Conservation (phyloP, 2,797 vertebrate species). For the Sebastes paucispinis region DNA sequence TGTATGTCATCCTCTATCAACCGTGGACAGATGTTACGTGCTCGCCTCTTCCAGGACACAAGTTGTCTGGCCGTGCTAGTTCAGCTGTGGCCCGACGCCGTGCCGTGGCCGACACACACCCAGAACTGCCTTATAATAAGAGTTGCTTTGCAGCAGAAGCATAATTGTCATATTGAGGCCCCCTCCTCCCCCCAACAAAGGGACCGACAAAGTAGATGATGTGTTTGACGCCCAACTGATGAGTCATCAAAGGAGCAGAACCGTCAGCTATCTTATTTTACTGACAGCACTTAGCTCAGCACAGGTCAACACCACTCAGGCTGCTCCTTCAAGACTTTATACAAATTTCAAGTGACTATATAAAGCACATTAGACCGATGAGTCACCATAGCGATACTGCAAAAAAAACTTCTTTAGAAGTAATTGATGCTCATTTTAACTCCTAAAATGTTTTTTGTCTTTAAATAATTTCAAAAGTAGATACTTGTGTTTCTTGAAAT, state of each 20-base stretch:
- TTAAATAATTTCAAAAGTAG: background rate
- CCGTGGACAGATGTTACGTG: slow-evolving; percentile 54
- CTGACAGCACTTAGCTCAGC: slow-evolving; percentile 57
- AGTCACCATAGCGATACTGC: slow-evolving; percentile 3
- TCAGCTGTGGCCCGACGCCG: slow-evolving; percentile 23
- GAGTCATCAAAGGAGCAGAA: slow-evolving; percentile 65
- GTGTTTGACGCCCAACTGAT: slow-evolving; percentile 62
- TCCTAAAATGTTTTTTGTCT: background rate
- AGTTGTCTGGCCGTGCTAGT: slow-evolving; percentile 20
- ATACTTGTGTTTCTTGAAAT: background rate
- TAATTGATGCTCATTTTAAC: background rate
- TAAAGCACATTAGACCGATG: slow-evolving; percentile 8
- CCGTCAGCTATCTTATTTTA: slow-evolving; percentile 46
- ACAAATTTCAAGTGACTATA: slow-evolving; percentile 18
- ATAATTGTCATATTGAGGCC: slow-evolving; percentile 44
- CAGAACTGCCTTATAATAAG: slow-evolving; percentile 46
- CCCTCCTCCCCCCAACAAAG: slow-evolving; percentile 32
- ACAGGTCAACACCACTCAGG: slow-evolving; percentile 34
- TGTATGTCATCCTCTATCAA: slow-evolving; percentile 73
- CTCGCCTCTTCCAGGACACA: slow-evolving; percentile 27
- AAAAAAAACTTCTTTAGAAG: background rate
- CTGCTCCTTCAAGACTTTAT: slow-evolving; percentile 24
- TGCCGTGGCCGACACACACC: slow-evolving; percentile 14
- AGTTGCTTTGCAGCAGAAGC: slow-evolving; percentile 45
- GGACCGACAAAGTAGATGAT: slow-evolving; percentile 63